phyloP scores from a whole-genome alignment of 2,797 vertebrate species.

The Spheniscus humboldti region DNA sequence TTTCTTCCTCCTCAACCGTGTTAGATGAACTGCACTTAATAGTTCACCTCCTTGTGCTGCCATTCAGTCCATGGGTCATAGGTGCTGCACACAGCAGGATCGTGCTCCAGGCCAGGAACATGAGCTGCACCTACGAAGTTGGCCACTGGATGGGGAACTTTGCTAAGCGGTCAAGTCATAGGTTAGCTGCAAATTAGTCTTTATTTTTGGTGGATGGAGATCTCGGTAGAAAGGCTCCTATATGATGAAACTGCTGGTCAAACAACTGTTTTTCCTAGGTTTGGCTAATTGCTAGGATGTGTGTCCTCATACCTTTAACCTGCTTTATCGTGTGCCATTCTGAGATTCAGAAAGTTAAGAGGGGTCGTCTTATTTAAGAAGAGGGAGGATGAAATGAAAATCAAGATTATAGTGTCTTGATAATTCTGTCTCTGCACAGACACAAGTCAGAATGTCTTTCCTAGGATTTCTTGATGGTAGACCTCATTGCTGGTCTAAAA shows the following conservation, averaged over 20 bases:
- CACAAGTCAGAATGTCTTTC: background rate
- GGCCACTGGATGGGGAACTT: conserved; percentile 47
- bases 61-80: fast-evolving
- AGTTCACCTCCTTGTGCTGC: background rate
- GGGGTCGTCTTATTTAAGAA: fast-evolving
- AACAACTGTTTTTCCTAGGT: background rate
- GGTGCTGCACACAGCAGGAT: background rate
- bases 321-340: background rate
- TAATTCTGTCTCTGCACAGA: background rate
- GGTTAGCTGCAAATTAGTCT: background rate
- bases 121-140: background rate
- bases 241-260: background rate
- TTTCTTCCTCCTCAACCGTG: background rate
- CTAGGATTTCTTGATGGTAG: background rate
- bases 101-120: fast-evolving
- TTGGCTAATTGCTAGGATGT: background rate
- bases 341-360: background rate
- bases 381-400: background rate
- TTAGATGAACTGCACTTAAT: background rate
- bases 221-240: background rate
- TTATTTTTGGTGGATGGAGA: background rate
- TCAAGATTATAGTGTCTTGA: background rate
- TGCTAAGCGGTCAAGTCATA: background rate
- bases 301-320: background rate
- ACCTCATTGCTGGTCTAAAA: background rate